Conservation (phyloP, 2,797 vertebrate genomes). For the Amphiprion clarkii region DNA sequence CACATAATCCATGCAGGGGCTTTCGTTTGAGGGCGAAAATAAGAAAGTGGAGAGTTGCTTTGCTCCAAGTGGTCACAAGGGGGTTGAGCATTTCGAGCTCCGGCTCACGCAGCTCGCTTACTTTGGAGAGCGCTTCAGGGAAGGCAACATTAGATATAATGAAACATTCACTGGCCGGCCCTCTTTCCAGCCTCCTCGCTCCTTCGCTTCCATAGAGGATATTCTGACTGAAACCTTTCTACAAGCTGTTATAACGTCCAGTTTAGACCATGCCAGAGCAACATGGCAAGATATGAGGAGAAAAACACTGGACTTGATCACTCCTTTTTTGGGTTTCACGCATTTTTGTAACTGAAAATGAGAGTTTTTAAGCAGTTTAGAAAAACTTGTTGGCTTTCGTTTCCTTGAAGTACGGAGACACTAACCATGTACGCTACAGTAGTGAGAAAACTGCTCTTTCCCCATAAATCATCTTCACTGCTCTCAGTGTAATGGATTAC, state of each 20-base stretch:
- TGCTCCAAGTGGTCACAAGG: constrained; percentile 97
- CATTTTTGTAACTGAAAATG: constrained; percentile 17
- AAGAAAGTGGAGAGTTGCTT: constrained; percentile 94
- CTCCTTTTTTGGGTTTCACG: constrained; percentile 15
- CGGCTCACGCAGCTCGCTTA: constrained; percentile 90
- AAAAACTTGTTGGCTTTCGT: constrained; percentile 3
- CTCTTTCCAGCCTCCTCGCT: constrained; percentile 84
- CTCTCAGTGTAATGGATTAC: not conserved
- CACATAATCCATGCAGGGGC: constrained; percentile 94
- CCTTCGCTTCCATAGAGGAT: constrained; percentile 64
- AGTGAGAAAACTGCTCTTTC: constrained; percentile 24
- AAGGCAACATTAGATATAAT: constrained; percentile 96
- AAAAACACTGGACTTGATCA: constrained; percentile 44
- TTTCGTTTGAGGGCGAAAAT: constrained; percentile 93
- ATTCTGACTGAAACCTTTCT: constrained; percentile 77
- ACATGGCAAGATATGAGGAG: constrained; percentile 49
- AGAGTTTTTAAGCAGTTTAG: not conserved
- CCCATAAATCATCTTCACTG: constrained; percentile 20
- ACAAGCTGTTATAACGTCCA: constrained; percentile 52
- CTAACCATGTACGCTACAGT: constrained; percentile 1
- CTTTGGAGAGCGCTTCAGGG: constrained; percentile 93
- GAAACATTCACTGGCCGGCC: constrained; percentile 94
- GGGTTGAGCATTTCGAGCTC: constrained; percentile 93
- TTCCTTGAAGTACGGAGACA: constrained; percentile 14
- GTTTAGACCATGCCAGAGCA: constrained; percentile 45